These are phyloP conservation scores for Schizotus pectinicornis DNA, from an alignment of 2,888 invertebrate genomes.

Conservation along the genomic window DNA sequence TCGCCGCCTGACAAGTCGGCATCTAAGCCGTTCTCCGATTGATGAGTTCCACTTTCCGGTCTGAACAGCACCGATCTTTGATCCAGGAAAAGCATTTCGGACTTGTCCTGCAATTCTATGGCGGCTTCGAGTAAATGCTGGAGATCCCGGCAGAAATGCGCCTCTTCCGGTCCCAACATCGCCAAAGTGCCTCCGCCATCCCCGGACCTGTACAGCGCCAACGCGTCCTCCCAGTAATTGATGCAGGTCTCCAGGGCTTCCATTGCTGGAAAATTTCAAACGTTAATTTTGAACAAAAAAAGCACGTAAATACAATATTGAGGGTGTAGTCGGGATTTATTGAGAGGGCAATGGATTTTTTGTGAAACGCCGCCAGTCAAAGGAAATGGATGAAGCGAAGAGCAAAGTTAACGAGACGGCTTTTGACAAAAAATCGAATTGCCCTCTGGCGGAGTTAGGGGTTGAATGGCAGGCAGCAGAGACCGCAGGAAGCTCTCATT, in stretches of 20 bases:
- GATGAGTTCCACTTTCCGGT: constrained; percentile 72
- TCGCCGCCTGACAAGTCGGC: constrained; percentile 87
- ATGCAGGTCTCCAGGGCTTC: constrained; percentile 92
- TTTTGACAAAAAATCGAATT: too few species aligned
- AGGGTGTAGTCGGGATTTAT: too few species aligned
- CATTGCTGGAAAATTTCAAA: constrained; percentile 70
- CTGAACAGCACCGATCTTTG: constrained; percentile 87
- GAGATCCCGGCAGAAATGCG: constrained; percentile 82
- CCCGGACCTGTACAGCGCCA: constrained; percentile 75
- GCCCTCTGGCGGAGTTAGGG: too few species aligned
- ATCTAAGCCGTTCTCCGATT: constrained; percentile 55
- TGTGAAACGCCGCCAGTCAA: too few species aligned
- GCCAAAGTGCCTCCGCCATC: constrained; percentile 68
- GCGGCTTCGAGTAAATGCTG: constrained; percentile 83
- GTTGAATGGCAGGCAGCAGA: too few species aligned
- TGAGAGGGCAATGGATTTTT: too few species aligned
- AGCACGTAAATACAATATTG: too few species aligned
- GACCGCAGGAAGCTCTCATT: too few species aligned
- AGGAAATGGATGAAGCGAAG: too few species aligned
- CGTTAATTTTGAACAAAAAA: not conserved
- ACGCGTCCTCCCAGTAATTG: constrained; percentile 94
- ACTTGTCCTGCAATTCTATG: constrained; percentile 83
- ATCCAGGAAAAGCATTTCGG: constrained; percentile 86
- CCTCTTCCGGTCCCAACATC: constrained; percentile 82
- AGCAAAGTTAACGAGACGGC: too few species aligned